These are phyloP conservation scores for Pongo abelii DNA, from an alignment of 2,113 vertebrate genomes.

Conservation along the genomic window DNA sequence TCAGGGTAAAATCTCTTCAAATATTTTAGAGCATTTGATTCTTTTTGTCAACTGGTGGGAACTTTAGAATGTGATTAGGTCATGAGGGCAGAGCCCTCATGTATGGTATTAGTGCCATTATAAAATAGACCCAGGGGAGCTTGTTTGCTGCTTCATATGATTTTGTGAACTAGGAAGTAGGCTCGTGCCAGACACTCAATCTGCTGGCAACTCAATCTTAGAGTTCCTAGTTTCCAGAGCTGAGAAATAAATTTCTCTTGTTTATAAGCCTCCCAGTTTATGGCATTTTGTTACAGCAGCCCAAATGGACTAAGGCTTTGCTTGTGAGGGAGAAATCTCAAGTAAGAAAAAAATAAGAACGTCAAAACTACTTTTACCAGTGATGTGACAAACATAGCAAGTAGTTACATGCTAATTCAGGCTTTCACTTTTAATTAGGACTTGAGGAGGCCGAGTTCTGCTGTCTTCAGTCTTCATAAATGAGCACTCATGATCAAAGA, in stretches of 20 bases:
- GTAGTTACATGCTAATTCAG: constrained; percentile 68
- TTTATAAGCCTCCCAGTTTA: not conserved
- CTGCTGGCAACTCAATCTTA: not conserved
- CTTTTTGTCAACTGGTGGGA: not conserved
- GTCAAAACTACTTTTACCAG: constrained; percentile 23
- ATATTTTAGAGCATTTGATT: too few species aligned
- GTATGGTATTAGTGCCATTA: not conserved
- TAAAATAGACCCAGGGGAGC: too few species aligned
- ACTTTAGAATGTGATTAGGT: not conserved
- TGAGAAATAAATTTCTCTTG: not conserved
- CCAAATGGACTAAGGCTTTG: not conserved
- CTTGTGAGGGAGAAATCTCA: not conserved
- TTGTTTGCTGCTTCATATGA: not conserved
- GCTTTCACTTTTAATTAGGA: constrained; percentile 74
- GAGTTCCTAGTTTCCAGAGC: not conserved
- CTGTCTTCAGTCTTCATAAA: constrained; percentile 70
- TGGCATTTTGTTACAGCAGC: not conserved
- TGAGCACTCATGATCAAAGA: constrained; percentile 71
- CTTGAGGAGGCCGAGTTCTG: constrained; percentile 53
- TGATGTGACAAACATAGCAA: constrained; percentile 59
- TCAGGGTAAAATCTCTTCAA: too few species aligned
- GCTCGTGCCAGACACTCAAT: too few species aligned
- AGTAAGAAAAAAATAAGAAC: not conserved
- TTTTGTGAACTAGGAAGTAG: not conserved
- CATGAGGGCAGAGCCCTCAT: not conserved